phyloP scores from a whole-genome alignment of 2,888 invertebrate genomes.

The Drosophila mayaguana region DNA sequence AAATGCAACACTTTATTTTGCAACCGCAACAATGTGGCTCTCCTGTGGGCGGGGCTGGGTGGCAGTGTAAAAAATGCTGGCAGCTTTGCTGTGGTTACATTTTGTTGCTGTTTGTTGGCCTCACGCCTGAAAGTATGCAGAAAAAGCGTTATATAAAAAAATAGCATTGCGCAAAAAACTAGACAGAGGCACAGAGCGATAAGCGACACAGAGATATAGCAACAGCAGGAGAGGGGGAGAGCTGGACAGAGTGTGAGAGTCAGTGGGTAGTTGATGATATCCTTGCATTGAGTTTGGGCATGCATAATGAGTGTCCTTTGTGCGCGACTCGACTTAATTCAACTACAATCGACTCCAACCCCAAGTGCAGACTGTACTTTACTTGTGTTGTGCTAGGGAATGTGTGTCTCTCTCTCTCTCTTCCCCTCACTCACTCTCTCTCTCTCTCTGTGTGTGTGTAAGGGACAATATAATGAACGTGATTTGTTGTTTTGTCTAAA shows the following conservation, averaged over 20 bases:
- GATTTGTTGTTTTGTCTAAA: slow-evolving; percentile 37
- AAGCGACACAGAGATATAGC: neutral
- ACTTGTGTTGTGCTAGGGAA: slow-evolving; percentile 48
- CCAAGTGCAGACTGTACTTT: slow-evolving; percentile 31
- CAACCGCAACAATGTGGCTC: slow-evolving; percentile 64
- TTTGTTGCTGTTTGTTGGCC: slow-evolving; percentile 36
- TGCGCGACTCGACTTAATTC: slow-evolving; percentile 46
- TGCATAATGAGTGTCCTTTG: slow-evolving; percentile 75
- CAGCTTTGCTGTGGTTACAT: slow-evolving; percentile 23
- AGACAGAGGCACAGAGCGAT: slow-evolving; percentile 7
- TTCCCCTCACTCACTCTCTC: neutral
- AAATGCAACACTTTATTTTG: slow-evolving; percentile 69
- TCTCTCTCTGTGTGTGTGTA: neutral
- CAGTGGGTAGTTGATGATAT: slow-evolving; percentile 5
- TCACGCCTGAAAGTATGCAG: slow-evolving; percentile 61
- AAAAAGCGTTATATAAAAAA: slow-evolving; percentile 37
- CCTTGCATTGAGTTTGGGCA: slow-evolving; percentile 25
- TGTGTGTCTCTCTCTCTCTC: slow-evolving; percentile 11
- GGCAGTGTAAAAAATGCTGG: slow-evolving; percentile 41
- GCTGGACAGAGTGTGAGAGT: neutral
- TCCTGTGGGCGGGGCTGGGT: neutral
- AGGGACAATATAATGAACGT: slow-evolving; percentile 35
- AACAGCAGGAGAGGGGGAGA: neutral
- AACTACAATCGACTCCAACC: slow-evolving; percentile 27
- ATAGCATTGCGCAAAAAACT: slow-evolving; percentile 29